A percentile compares a stretch with the other conserved stretches of the same genome.
These are phyloP conservation scores for Chelonus insularis DNA, from an alignment of 1,140 invertebrate genomes.

Conservation along the genomic window DNA sequence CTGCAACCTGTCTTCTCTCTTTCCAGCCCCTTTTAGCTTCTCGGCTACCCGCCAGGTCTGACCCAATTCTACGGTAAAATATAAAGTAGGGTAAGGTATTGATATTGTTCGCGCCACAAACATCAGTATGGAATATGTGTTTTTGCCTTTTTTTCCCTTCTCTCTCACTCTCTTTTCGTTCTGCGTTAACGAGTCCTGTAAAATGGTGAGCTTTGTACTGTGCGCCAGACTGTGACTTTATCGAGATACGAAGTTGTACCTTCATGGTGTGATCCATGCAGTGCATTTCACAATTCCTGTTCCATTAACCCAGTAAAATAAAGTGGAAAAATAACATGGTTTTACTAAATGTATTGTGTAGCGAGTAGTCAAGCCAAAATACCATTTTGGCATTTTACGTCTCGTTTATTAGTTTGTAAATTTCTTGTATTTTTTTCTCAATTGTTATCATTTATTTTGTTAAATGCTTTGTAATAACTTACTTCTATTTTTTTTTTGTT, in stretches of 20 bases:
- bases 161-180: not conserved
- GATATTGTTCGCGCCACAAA: slow-evolving; percentile 28
- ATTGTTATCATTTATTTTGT: too few relatives aligned
- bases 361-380: not conserved
- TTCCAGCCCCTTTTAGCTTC: slow-evolving; percentile 1
- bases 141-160: slow-evolving; percentile 25
- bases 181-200: slow-evolving; percentile 17
- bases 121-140: slow-evolving; percentile 24
- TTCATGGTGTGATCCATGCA: slow-evolving; percentile 14
- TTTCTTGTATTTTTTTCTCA: not conserved
- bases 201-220: slow-evolving; percentile 16
- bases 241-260: slow-evolving; percentile 3
- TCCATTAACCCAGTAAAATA: slow-evolving; percentile 15
- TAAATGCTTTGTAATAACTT: not conserved
- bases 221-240: slow-evolving; percentile 9
- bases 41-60: slow-evolving; percentile 14
- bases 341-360: not conserved
- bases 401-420: not conserved
- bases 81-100: slow-evolving; percentile 30
- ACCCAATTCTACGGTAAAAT: slow-evolving; percentile 26
- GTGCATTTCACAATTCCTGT: not conserved
- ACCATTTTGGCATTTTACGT: not conserved
- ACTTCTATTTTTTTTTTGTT: not conserved
- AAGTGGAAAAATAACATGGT: not conserved
- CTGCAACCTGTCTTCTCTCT: not conserved